These are phyloP conservation scores for Campoplex capitator DNA, from an alignment of 2,888 invertebrate genomes.

Conservation along the genomic window DNA sequence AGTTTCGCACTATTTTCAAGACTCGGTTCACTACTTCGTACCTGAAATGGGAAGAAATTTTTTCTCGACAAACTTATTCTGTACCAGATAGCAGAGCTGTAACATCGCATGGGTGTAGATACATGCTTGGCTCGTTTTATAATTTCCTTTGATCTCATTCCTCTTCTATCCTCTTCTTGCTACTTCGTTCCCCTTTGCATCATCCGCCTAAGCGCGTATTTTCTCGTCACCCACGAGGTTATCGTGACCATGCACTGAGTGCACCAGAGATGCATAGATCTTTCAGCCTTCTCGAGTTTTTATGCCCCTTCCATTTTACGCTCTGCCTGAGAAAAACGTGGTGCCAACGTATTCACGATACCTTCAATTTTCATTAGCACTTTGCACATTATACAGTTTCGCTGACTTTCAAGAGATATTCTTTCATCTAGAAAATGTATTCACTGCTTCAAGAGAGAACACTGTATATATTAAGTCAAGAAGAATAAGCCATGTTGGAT, in stretches of 20 bases:
- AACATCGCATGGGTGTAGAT: conserved; percentile 30
- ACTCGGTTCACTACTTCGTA: conserved; percentile 10
- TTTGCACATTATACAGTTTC: conserved; percentile 33
- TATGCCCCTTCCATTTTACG: not conserved
- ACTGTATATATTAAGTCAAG: not conserved
- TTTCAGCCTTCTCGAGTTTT: conserved; percentile 28
- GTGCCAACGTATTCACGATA: conserved; percentile 26
- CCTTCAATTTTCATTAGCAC: conserved; percentile 55
- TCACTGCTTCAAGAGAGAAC: not conserved
- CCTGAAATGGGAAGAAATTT: conserved; percentile 33
- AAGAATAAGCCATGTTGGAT: not conserved
- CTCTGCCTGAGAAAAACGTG: conserved; percentile 22
- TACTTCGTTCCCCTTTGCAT: conserved; percentile 31
- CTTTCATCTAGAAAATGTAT: conserved; percentile 15
- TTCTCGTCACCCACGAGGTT: conserved; percentile 29
- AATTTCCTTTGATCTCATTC: conserved; percentile 63
- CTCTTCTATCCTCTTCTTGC: not conserved
- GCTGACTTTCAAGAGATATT: conserved; percentile 4
- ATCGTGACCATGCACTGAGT: conserved; percentile 52
- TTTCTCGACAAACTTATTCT: conserved; percentile 20
- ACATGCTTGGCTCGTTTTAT: conserved; percentile 57
- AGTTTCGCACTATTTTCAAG: not conserved
- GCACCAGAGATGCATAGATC: conserved; percentile 20
- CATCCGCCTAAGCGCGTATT: conserved; percentile 47
- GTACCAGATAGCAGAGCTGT: conserved; percentile 22